Evolutionary conservation across 1,140 invertebrate species (phyloP).

Genomic region (Camponotus pennsylvanicus): DNA sequence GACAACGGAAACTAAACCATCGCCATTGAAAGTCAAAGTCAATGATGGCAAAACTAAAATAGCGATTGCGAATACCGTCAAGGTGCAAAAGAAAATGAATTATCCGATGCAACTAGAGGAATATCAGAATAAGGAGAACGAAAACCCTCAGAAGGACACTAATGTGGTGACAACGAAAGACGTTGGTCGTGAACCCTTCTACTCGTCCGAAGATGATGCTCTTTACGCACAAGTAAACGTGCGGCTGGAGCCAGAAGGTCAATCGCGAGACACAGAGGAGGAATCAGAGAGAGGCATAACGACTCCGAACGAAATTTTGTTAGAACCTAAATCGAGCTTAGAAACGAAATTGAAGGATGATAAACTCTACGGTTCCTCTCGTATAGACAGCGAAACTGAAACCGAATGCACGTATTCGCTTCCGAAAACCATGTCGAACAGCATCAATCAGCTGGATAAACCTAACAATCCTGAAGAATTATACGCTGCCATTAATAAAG

Average conservation of each 20-base stretch:
- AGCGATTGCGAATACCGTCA: conserved; percentile 78
- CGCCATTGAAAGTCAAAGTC: conserved; percentile 76
- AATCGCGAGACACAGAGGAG: conserved; percentile 83
- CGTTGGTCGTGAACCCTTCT: conserved; percentile 54
- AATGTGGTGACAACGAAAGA: conserved; percentile 49
- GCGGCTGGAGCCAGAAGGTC: conserved; percentile 83
- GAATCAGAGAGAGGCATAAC: conserved; percentile 77
- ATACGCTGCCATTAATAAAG: conserved; percentile 84
- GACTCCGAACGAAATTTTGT: conserved; percentile 29
- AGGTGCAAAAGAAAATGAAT: conserved; percentile 72
- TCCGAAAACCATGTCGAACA: conserved; percentile 79
- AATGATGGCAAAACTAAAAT: conserved; percentile 79
- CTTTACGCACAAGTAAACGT: conserved; percentile 84
- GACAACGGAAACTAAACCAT: conserved; percentile 75
- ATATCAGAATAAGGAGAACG: conserved; percentile 90
- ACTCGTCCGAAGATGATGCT: conserved; percentile 79
- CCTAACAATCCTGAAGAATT: conserved; percentile 82
- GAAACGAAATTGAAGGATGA: conserved; percentile 54
- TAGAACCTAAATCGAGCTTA: conserved; percentile 37
- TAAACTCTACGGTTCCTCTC: conserved; percentile 77
- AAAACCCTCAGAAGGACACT: conserved; percentile 87
- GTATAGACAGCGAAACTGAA: conserved; percentile 71
- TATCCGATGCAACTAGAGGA: conserved; percentile 86
- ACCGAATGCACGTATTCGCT: conserved; percentile 78
- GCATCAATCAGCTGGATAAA: conserved; percentile 75